Percentiles rank a stretch among this genome's conserved stretches.
Conservation (phyloP, 2,113 vertebrate genomes). For the Antennarius striatus region DNA sequence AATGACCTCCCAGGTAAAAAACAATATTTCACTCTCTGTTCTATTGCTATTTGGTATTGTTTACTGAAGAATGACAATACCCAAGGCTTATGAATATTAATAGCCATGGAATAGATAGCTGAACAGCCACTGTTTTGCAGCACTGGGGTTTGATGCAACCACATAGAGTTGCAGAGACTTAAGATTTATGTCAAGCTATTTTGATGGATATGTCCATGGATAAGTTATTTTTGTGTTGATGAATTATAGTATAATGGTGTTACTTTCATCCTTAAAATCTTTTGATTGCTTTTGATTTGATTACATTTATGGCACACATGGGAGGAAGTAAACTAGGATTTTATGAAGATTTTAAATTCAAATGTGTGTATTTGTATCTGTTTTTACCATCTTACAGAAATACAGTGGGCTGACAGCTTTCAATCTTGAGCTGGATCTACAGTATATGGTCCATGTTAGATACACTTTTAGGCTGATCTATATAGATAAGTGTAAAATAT, state of each 20-base stretch:
- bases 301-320: not conserved
- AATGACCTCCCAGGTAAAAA: conserved; percentile 47
- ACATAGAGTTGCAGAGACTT: conserved; percentile 24
- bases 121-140: conserved; percentile 33
- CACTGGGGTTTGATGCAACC: conserved; percentile 15
- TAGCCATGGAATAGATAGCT: conserved; percentile 28
- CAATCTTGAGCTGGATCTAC: not conserved
- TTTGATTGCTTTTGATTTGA: conserved; percentile 7
- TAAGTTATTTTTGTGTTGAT: conserved; percentile 55
- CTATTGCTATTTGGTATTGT: conserved; percentile 33
- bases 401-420: not conserved
- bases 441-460: not conserved
- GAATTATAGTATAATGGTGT: conserved; percentile 50
- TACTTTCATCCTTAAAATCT: conserved; percentile 22
- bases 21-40: conserved; percentile 40
- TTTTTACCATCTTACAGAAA: not conserved
- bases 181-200: conserved; percentile 47
- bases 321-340: conserved; percentile 3
- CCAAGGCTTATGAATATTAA: conserved; percentile 45
- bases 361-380: not conserved
- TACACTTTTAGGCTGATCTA: too few relatives aligned
- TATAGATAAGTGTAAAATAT: too few relatives aligned
- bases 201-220: conserved; percentile 65
- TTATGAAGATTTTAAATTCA: not conserved
- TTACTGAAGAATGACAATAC: conserved; percentile 49